These are phyloP conservation scores for Calcarius ornatus DNA, from an alignment of 2,113 vertebrate species.

Conservation along the genomic window DNA sequence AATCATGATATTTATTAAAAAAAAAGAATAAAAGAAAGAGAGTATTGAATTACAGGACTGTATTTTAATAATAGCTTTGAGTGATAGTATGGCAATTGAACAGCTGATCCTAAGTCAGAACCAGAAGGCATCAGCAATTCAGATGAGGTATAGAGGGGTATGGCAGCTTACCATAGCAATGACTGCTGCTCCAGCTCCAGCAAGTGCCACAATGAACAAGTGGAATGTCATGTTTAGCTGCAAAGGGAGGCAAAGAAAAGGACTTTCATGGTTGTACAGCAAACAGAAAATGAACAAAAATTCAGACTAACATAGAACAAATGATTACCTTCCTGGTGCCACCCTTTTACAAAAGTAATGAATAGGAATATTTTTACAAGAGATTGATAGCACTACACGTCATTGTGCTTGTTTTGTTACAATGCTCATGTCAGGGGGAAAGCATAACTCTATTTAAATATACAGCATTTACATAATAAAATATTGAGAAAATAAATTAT, in stretches of 20 bases:
- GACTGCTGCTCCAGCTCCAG: constrained; percentile 95
- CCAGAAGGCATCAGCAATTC: background rate
- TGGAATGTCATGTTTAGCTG: constrained; percentile 99
- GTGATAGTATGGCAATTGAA: background rate
- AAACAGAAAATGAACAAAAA: background rate
- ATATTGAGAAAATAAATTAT: background rate
- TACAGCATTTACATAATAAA: background rate
- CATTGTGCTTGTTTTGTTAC: background rate
- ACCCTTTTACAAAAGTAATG: background rate
- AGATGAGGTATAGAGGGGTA: background rate
- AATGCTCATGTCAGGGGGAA: background rate
- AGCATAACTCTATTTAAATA: background rate
- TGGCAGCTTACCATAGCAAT: constrained; percentile 91
- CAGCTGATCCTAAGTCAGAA: background rate
- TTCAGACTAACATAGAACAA: background rate
- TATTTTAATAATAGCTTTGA: background rate
- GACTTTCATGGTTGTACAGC: background rate
- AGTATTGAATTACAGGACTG: background rate
- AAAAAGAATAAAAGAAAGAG: background rate
- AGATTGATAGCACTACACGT: background rate
- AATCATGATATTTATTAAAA: background rate
- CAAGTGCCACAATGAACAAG: constrained; percentile 95
- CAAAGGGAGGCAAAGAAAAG: background rate
- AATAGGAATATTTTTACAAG: background rate
- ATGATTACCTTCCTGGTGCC: background rate